Evolutionary conservation across 2,797 vertebrate species (phyloP).

Genomic region (Furcifer pardalis): DNA sequence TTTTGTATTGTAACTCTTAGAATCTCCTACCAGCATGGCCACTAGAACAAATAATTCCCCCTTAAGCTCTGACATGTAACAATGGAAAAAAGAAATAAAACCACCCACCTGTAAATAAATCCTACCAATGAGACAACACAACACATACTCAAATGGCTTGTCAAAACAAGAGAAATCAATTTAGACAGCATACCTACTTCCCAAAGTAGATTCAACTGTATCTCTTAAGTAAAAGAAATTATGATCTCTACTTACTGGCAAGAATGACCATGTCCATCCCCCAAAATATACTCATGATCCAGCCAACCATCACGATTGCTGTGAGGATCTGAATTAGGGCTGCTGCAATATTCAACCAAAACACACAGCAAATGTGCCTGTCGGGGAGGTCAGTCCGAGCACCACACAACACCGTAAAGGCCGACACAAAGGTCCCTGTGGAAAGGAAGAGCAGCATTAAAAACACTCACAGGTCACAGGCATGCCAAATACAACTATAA

Average conservation of each 20-base stretch:
- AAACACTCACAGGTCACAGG: background rate
- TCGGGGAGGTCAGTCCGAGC: conserved; percentile 92
- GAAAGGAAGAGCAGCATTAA: conserved; percentile 42
- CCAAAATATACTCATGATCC: conserved; percentile 99
- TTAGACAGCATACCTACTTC: background rate
- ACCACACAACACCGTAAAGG: conserved; percentile 94
- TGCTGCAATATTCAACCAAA: conserved; percentile 96
- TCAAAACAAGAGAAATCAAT: background rate
- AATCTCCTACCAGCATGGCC: too few species aligned
- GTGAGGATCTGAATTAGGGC: conserved; percentile 97
- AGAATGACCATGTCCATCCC: conserved; percentile 99
- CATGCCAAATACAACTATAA: background rate
- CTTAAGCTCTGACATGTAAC: background rate
- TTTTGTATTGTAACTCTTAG: too few species aligned
- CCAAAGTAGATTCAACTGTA: accelerated
- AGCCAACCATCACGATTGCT: conserved; percentile 96
- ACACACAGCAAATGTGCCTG: conserved; percentile 92
- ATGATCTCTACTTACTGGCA: conserved; percentile 85
- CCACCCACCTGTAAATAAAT: background rate
- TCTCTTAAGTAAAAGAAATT: accelerated
- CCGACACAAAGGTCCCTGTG: conserved; percentile 92
- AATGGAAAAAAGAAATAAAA: background rate
- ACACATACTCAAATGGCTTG: background rate
- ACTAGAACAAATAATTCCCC: too few species aligned
- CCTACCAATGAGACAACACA: background rate